Evolutionary conservation across 2,113 vertebrate genomes (phyloP).

Genomic region (Genyomyrus donnyi): DNA sequence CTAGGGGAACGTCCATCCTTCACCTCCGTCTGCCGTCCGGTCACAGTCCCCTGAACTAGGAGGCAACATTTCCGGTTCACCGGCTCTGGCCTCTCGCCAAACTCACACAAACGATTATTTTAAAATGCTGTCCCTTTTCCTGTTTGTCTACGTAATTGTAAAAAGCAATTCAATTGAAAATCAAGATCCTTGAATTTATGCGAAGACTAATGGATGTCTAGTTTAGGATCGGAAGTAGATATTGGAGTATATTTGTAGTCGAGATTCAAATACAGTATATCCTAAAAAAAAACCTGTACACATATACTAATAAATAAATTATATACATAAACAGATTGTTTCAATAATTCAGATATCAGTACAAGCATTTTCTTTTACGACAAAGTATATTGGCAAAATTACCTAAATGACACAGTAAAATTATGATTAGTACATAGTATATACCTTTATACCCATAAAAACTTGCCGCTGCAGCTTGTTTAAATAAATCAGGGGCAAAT

Average conservation of each 20-base stretch:
- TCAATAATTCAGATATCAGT: neutral
- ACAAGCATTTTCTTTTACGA: neutral
- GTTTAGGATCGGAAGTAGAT: neutral
- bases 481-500: neutral
- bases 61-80: neutral
- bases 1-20: neutral
- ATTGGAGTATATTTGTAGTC: neutral
- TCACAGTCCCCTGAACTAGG: neutral
- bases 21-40: neutral
- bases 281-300: neutral
- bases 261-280: neutral
- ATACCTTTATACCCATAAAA: neutral
- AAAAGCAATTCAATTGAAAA: neutral
- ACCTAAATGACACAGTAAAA: neutral
- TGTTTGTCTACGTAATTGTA: neutral
- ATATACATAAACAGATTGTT: neutral
- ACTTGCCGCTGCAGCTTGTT: neutral
- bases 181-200: neutral
- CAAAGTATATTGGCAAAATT: neutral
- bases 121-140: neutral
- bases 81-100: neutral
- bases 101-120: neutral
- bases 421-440: neutral
- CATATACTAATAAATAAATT: neutral
- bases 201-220: neutral